phyloP scores from a whole-genome alignment of 2,797 vertebrate species.

The Brachyrhaphis roseni region DNA sequence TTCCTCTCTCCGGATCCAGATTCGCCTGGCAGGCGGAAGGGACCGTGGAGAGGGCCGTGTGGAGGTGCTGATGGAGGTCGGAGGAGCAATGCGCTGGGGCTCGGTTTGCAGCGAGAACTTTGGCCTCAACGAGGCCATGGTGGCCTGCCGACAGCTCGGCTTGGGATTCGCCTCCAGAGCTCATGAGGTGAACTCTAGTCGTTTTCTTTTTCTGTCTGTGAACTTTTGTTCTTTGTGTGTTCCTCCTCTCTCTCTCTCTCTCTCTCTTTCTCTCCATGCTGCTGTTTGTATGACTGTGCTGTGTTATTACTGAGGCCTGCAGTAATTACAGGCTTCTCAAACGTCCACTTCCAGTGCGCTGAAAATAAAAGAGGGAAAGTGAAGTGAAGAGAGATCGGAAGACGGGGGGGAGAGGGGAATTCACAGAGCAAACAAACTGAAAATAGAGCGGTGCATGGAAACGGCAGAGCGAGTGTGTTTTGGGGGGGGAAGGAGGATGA shows the following conservation, averaged over 20 bases:
- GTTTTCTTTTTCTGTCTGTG: constrained; percentile 11
- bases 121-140: constrained; percentile 96
- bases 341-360: constrained; percentile 75
- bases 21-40: constrained; percentile 90
- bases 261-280: constrained; percentile 31
- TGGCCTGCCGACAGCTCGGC: constrained; percentile 92
- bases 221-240: constrained; percentile 27
- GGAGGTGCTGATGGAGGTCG: constrained; percentile 88
- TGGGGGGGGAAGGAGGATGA: constrained; percentile 8
- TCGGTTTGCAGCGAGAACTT: constrained; percentile 92
- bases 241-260: neutral
- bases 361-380: constrained; percentile 80
- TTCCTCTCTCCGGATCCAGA: constrained; percentile 70
- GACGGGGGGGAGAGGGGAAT: constrained; percentile 65
- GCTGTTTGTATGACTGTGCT: constrained; percentile 74
- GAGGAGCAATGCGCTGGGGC: constrained; percentile 88
- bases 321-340: constrained; percentile 83
- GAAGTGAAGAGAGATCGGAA: constrained; percentile 62
- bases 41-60: constrained; percentile 87
- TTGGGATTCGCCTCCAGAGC: constrained; percentile 92
- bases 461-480: constrained; percentile 48
- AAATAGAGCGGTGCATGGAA: constrained; percentile 77
- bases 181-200: constrained; percentile 84
- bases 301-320: constrained; percentile 80
- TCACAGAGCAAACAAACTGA: constrained; percentile 79